phyloP scores from a whole-genome alignment of 2,113 vertebrate genomes.

The Mus pahari region DNA sequence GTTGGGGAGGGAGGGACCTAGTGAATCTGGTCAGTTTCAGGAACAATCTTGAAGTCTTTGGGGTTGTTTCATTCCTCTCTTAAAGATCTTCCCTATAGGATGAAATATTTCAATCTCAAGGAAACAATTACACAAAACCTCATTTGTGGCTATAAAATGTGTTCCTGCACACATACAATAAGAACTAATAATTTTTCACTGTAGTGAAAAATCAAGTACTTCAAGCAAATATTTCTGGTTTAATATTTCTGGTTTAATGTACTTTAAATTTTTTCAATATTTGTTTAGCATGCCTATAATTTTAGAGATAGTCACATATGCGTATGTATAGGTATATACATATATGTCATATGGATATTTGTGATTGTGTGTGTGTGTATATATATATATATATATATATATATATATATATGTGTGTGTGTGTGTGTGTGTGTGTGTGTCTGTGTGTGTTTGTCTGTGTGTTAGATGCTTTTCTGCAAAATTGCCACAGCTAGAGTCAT shows the following conservation, averaged over 20 bases:
- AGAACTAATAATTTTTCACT: no score
- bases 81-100: neutral
- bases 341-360: neutral
- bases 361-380: neutral
- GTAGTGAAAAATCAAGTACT: neutral
- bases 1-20: neutral
- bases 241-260: neutral
- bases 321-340: neutral
- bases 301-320: neutral
- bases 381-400: no score
- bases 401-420: neutral
- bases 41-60: neutral
- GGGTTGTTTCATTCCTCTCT: neutral
- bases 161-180: no score
- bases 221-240: neutral
- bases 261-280: neutral
- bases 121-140: neutral
- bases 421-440: neutral
- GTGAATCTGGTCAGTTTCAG: neutral
- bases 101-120: neutral
- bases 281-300: neutral
- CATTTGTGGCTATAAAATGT: neutral
- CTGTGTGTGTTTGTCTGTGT: neutral
- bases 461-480: neutral
- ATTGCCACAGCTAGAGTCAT: neutral